Base-by-base conservation (phyloP, 2,888 invertebrate species). In the Thelaira solivaga region DNA sequence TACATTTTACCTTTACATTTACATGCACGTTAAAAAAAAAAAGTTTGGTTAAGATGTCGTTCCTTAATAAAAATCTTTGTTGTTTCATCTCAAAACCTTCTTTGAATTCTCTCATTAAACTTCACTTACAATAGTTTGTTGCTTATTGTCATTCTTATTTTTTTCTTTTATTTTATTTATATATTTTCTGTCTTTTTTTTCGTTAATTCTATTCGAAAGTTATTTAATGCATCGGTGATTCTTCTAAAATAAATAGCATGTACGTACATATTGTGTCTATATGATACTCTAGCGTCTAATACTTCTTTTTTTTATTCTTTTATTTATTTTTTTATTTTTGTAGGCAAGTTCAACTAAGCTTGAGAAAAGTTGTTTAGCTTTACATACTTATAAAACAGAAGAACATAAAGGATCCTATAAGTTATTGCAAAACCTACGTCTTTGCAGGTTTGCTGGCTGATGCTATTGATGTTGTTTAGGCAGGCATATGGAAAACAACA, bases 191-290 rank as follows among this genome's bases (percentile, higher is more conserved):
- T n/a, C n/a, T n/a, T 6, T 5, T 55, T 24, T 34, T 16, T 59
- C 51, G 55, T 41, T 53, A 36, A 45, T 45, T 49, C 24, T 18
- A 36, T 65, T 71, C 61, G 61, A 45, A 64, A 68, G 26, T 61
- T 61, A 65, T 65, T 65, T 65, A 76, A 76, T 67, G 72, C 72
- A 67, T 61, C 71, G 72, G 65, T 59, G 71, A 65, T 65, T 72
- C 62, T 53, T 72, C 53, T 55, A 36, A 55, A 53, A 72, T 26
- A 62, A 53, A 62, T 51, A 22, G n/a, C n/a, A n/a, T n/a, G n/a
- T n/a, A n/a, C n/a, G n/a, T 41, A 13, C 41, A 34, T 67, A 62
- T 29, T 72, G 39, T 72, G 47, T 64, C 47, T 57, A 72, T 64
- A 64, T 55, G 55, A 64, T 64, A 72, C 64, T 22, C 36, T 47